phyloP scores from a whole-genome alignment of 2,888 invertebrate genomes.

The Mythimna loreyi region DNA sequence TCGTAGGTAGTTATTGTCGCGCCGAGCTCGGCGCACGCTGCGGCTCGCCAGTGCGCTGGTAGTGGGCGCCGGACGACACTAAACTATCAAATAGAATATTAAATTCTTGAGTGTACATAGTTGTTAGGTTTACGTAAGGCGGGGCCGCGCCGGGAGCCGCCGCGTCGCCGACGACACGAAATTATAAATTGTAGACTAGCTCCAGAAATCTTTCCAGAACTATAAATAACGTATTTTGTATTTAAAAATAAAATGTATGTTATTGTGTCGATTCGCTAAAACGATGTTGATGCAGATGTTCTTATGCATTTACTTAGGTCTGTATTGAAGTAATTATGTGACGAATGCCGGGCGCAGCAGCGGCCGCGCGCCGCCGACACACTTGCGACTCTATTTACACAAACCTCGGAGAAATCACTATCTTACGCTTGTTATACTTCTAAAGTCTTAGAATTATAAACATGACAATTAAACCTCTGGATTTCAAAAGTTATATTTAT shows the following conservation, averaged over 20 bases:
- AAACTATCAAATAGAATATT: constrained; percentile 47
- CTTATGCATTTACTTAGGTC: constrained; percentile 70
- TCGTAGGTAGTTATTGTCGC: constrained; percentile 9
- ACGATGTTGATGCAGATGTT: constrained; percentile 65
- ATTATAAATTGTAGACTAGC: constrained; percentile 64
- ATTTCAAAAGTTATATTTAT: too few relatives aligned
- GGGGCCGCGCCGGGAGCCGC: constrained; percentile 28
- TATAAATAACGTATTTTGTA: constrained; percentile 72
- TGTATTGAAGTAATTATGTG: constrained; percentile 68
- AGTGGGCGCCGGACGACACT: constrained; percentile 22
- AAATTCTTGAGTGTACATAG: constrained; percentile 68
- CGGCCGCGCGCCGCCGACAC: not conserved
- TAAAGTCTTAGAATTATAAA: too few relatives aligned
- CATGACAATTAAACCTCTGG: too few relatives aligned
- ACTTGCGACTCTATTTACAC: too few relatives aligned
- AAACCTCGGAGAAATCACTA: too few relatives aligned
- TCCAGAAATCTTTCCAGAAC: constrained; percentile 60
- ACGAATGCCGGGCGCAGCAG: constrained; percentile 44
- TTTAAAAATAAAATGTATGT: constrained; percentile 67
- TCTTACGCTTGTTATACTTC: too few relatives aligned
- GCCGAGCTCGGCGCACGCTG: not conserved
- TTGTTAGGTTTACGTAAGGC: constrained; percentile 56
- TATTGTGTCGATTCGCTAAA: constrained; percentile 64
- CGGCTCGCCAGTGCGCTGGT: not conserved
- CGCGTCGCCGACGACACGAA: constrained; percentile 38